phyloP scores from a whole-genome alignment of 64 coral and sea anemone genomes.

The Porites australiensis region DNA sequence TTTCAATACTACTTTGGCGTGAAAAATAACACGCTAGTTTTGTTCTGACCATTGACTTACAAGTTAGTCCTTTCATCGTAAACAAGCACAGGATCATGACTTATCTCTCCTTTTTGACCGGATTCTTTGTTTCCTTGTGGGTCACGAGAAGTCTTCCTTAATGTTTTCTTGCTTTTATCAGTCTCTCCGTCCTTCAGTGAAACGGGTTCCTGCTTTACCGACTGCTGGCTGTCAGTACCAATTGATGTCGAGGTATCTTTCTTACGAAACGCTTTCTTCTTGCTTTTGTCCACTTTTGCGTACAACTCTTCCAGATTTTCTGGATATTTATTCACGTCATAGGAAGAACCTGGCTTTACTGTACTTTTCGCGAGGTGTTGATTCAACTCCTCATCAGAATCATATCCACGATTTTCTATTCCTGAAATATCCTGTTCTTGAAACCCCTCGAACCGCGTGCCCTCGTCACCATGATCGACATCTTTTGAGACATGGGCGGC shows the following conservation, averaged over 20 bases:
- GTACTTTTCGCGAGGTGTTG: neutral
- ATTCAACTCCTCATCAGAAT: slow-evolving; percentile 54
- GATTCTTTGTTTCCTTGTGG: slow-evolving; percentile 2
- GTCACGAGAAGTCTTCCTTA: neutral
- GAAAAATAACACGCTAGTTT: neutral
- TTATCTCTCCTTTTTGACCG: neutral
- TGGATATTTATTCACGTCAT: neutral
- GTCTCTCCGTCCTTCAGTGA: neutral
- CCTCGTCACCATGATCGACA: neutral
- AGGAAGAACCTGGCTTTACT: neutral
- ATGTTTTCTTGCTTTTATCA: slow-evolving; percentile 12
- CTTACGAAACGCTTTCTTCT: slow-evolving; percentile 66
- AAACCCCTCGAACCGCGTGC: neutral
- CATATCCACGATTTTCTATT: slow-evolving; percentile 49
- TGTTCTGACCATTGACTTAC: slow-evolving; percentile 1
- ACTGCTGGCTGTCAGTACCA: neutral
- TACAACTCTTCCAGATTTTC: slow-evolving; percentile 48
- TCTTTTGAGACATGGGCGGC: neutral
- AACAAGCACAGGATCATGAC: slow-evolving; percentile 74
- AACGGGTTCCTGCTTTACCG: neutral
- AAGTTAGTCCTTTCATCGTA: slow-evolving; percentile 95
- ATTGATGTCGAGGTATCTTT: neutral
- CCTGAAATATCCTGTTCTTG: slow-evolving; percentile 36
- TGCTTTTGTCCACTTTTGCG: slow-evolving; percentile 76
- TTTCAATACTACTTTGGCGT: neutral